Evolutionary conservation across 2,888 invertebrate genomes (phyloP).

Genomic region (Icerya purchasi): DNA sequence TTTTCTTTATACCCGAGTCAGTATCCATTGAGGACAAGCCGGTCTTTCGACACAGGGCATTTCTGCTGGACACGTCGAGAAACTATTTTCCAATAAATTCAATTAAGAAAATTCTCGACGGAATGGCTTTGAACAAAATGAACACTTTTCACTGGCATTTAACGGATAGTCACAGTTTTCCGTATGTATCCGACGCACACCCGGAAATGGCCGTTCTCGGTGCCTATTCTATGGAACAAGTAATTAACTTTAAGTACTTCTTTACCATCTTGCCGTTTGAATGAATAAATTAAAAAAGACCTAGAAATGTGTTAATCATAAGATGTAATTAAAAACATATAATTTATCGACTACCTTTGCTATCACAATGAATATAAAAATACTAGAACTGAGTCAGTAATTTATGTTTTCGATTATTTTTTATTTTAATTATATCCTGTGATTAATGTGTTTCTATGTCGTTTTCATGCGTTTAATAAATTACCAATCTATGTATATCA

Average conservation of each 20-base stretch:
- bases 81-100: conserved; percentile 56
- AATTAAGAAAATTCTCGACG: conserved; percentile 59
- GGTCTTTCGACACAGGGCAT: conserved; percentile 65
- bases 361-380: no score
- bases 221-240: conserved; percentile 51
- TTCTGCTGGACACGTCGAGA: conserved; percentile 73
- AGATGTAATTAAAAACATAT: no score
- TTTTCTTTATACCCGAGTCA: conserved; percentile 38
- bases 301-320: background rate
- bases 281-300: background rate
- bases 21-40: conserved; percentile 52
- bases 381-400: no score
- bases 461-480: no score
- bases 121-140: conserved; percentile 72
- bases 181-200: conserved; percentile 51
- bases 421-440: no score
- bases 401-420: no score
- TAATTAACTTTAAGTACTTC: conserved; percentile 17
- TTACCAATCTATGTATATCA: no score
- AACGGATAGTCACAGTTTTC: conserved; percentile 84
- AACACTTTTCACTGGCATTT: conserved; percentile 92
- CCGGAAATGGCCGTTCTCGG: conserved; percentile 53
- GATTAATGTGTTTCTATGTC: no score
- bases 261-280: no score
- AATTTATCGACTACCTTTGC: no score